These are phyloP conservation scores for Bufo gargarizans DNA, from an alignment of 2,113 vertebrate genomes.

Conservation along the genomic window DNA sequence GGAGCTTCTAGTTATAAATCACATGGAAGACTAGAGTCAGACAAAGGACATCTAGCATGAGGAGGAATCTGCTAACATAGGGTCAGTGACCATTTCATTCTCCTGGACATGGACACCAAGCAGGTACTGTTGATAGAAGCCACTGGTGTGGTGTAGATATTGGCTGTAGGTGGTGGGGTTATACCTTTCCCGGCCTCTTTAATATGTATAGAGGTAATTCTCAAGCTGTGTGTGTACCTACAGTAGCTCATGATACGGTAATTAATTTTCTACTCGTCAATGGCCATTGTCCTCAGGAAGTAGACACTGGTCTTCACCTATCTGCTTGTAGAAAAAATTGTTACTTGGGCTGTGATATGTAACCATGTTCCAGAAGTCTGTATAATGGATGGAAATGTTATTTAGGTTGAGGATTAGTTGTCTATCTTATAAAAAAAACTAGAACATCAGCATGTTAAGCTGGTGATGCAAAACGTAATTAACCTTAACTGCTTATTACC, in stretches of 20 bases:
- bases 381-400: not conserved
- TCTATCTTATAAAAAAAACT: not conserved
- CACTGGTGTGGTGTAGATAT: not conserved
- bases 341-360: not conserved
- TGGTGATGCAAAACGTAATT: not conserved
- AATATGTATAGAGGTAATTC: not conserved
- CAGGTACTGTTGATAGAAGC: slow-evolving; percentile 16
- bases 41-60: not conserved
- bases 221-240: not conserved
- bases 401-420: not conserved
- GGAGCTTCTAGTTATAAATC: not conserved
- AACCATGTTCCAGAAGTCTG: not conserved
- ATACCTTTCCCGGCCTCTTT: not conserved
- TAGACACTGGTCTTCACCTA: not conserved
- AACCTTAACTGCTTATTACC: not conserved
- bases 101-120: slow-evolving; percentile 10
- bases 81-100: not conserved
- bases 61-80: not conserved
- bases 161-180: not conserved
- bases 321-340: not conserved
- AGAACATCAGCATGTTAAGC: not conserved
- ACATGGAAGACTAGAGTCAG: not conserved
- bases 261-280: not conserved
- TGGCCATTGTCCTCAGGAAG: not conserved
- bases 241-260: too few relatives aligned